phyloP scores from a whole-genome alignment of 2,888 invertebrate species.

The Cataglyphis rosenhaueri region DNA sequence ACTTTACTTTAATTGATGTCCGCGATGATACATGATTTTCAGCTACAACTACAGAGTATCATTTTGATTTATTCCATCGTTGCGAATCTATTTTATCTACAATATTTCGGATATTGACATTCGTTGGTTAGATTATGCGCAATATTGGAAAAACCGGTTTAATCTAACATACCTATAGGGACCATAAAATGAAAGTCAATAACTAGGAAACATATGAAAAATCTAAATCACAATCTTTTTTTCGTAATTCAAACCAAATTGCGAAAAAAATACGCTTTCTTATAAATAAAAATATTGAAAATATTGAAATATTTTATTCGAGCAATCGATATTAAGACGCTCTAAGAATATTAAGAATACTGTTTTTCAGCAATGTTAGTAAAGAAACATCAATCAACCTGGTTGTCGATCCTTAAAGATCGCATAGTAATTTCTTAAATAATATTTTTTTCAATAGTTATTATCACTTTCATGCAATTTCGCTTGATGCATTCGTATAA shows the following conservation, averaged over 20 bases:
- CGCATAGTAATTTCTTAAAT: constrained; percentile 41
- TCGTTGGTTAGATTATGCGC: neutral
- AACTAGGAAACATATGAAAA: neutral
- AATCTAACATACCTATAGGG: neutral
- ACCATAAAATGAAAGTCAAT: constrained; percentile 9
- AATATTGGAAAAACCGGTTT: neutral
- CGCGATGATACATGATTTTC: neutral
- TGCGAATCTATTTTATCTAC: neutral
- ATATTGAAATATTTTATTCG: neutral
- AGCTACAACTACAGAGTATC: neutral
- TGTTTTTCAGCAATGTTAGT: neutral
- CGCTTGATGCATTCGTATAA: constrained; percentile 30
- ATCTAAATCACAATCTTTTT: constrained; percentile 6
- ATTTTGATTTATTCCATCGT: neutral
- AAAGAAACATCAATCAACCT: constrained; percentile 41
- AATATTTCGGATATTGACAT: neutral
- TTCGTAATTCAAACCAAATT: neutral
- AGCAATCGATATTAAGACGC: constrained; percentile 4
- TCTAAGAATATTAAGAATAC: neutral
- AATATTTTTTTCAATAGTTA: constrained; percentile 11
- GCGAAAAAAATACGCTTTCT: neutral
- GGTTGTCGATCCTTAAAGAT: constrained; percentile 4
- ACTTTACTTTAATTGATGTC: neutral
- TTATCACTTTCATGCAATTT: constrained; percentile 41
- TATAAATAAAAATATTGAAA: neutral